These are phyloP conservation scores for Thalpophila matura DNA, from an alignment of 2,888 invertebrate species.

Conservation along the genomic window DNA sequence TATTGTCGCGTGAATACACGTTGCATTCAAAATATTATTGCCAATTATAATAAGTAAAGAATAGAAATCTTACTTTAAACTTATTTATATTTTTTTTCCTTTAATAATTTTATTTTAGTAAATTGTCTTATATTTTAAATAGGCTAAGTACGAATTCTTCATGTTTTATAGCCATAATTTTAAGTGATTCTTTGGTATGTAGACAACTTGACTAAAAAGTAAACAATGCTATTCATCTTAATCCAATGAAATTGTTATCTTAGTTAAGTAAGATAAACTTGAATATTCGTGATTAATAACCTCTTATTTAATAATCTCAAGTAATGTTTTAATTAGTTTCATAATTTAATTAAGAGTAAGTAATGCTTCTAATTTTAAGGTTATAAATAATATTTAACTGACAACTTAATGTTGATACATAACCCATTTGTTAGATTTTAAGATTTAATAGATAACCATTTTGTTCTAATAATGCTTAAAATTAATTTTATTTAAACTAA, in stretches of 20 bases:
- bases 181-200: not conserved
- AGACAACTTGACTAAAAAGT: not conserved
- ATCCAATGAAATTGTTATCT: constrained; percentile 7
- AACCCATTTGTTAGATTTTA: constrained; percentile 12
- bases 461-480: not conserved
- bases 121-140: not conserved
- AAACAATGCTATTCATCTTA: constrained; percentile 18
- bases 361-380: constrained; percentile 3
- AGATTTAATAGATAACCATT: not conserved
- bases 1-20: too few species aligned
- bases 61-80: too few species aligned
- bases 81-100: too few species aligned
- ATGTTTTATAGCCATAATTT: constrained; percentile 9
- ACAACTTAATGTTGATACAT: constrained; percentile 1
- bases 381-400: constrained; percentile 19
- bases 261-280: not conserved
- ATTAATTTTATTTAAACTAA: not conserved
- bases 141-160: not conserved
- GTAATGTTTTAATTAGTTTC: constrained; percentile 19
- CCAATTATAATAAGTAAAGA: too few species aligned
- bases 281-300: constrained; percentile 18
- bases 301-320: constrained; percentile 12
- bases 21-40: too few species aligned
- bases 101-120: not conserved
- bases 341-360: constrained; percentile 26